These are phyloP conservation scores for Phoenicopterus ruber DNA, from an alignment of 2,113 vertebrate genomes.

Conservation along the genomic window DNA sequence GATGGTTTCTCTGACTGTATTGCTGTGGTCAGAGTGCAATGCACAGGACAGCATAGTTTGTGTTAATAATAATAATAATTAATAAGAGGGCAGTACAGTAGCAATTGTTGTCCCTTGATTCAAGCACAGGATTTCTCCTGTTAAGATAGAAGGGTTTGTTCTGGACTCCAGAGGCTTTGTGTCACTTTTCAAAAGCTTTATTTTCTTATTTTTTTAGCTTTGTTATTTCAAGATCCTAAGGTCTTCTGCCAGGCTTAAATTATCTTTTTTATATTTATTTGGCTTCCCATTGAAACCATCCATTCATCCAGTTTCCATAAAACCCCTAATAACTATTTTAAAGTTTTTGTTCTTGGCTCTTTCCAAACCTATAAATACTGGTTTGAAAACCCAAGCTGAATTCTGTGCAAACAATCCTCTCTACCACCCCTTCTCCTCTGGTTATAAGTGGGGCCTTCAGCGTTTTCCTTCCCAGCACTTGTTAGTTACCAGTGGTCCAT, in stretches of 20 bases:
- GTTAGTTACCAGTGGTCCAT: neutral
- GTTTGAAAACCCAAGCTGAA: slow-evolving; percentile 67
- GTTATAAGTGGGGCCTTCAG: neutral
- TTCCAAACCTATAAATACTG: slow-evolving; percentile 67
- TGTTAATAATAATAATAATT: neutral
- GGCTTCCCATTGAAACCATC: slow-evolving; percentile 61
- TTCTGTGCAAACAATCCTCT: slow-evolving; percentile 62
- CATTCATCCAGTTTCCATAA: slow-evolving; percentile 72
- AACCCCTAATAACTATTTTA: slow-evolving; percentile 74
- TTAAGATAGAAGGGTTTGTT: neutral
- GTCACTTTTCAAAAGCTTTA: slow-evolving; percentile 11
- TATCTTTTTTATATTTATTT: slow-evolving; percentile 54
- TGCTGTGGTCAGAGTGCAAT: neutral
- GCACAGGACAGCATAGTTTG: neutral
- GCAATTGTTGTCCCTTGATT: neutral
- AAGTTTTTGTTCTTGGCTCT: slow-evolving; percentile 69
- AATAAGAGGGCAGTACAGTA: neutral
- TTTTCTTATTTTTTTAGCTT: slow-evolving; percentile 20
- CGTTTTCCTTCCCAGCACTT: slow-evolving; percentile 31
- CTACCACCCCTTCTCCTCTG: neutral
- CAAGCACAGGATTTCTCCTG: neutral
- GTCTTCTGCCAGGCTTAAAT: slow-evolving; percentile 57
- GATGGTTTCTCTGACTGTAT: neutral
- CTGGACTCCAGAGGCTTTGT: neutral
- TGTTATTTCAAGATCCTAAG: slow-evolving; percentile 59